These are phyloP conservation scores for Novumbra hubbsi DNA, from an alignment of 2,797 vertebrate genomes.

Conservation along the genomic window DNA sequence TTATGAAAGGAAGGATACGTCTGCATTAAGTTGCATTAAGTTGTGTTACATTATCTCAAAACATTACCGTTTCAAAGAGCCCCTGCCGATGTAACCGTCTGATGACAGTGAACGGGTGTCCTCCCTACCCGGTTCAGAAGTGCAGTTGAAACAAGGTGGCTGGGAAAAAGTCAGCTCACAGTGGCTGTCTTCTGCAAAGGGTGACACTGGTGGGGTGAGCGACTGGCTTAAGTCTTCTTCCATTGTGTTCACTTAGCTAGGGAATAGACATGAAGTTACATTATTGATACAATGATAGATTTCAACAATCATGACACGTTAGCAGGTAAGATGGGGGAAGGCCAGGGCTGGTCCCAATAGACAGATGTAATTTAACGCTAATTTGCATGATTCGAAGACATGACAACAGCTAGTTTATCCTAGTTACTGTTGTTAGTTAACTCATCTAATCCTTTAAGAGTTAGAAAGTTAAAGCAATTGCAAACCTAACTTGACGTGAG, in stretches of 20 bases:
- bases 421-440: too few relatives aligned
- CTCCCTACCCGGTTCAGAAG: constrained; percentile 66
- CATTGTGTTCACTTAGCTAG: constrained; percentile 64
- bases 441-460: too few relatives aligned
- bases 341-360: too few relatives aligned
- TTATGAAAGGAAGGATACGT: background rate
- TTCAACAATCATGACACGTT: background rate
- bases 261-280: background rate
- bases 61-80: constrained; percentile 86
- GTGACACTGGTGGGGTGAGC: constrained; percentile 76
- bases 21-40: background rate
- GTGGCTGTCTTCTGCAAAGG: constrained; percentile 75
- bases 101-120: constrained; percentile 72
- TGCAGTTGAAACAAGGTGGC: constrained; percentile 84
- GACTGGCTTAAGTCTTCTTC: constrained; percentile 75
- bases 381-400: too few relatives aligned
- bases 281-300: background rate
- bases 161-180: constrained; percentile 64
- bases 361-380: too few relatives aligned
- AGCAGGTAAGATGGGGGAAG: background rate
- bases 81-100: constrained; percentile 82
- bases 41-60: background rate
- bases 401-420: too few relatives aligned
- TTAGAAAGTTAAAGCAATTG: too few relatives aligned
- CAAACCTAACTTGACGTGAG: too few relatives aligned